Evolutionary conservation across 2,797 vertebrate species (phyloP).

Genomic region (Cygnus olor): DNA sequence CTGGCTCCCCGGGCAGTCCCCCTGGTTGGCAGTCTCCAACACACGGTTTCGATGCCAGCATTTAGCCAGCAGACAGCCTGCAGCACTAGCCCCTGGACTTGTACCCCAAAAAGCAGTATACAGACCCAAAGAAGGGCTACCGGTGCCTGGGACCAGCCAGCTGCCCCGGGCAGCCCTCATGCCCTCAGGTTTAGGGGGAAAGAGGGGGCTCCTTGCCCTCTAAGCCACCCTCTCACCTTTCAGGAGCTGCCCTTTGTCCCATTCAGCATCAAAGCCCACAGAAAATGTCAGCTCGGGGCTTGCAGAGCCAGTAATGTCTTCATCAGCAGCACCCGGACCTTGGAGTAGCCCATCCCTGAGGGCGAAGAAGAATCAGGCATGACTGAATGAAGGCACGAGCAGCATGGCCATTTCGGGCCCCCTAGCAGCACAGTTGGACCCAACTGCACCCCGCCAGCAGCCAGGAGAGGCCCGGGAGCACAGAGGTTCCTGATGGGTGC

Average conservation of each 20-base stretch:
- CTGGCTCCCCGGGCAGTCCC: neutral
- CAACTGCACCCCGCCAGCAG: neutral
- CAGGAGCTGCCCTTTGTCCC: slow-evolving; percentile 4
- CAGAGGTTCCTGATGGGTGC: neutral
- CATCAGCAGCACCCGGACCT: neutral
- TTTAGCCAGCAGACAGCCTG: neutral
- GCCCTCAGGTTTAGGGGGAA: neutral
- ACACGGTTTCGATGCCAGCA: neutral
- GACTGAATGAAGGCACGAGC: neutral
- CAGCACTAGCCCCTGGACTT: neutral
- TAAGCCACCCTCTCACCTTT: neutral
- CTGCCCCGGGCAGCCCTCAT: neutral
- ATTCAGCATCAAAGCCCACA: neutral
- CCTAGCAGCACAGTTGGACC: too few species aligned
- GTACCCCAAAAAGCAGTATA: neutral
- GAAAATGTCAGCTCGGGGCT: neutral
- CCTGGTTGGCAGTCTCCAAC: neutral
- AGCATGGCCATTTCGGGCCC: neutral
- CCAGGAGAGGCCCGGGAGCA: neutral
- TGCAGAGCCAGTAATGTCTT: neutral
- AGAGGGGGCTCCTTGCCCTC: neutral
- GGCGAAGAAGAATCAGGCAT: neutral
- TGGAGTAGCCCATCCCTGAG: slow-evolving; percentile 1
- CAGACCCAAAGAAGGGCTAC: neutral
- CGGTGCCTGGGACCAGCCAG: neutral